Evolutionary conservation across 2,797 vertebrate species (phyloP).

Genomic region (Poecilia wingei): DNA sequence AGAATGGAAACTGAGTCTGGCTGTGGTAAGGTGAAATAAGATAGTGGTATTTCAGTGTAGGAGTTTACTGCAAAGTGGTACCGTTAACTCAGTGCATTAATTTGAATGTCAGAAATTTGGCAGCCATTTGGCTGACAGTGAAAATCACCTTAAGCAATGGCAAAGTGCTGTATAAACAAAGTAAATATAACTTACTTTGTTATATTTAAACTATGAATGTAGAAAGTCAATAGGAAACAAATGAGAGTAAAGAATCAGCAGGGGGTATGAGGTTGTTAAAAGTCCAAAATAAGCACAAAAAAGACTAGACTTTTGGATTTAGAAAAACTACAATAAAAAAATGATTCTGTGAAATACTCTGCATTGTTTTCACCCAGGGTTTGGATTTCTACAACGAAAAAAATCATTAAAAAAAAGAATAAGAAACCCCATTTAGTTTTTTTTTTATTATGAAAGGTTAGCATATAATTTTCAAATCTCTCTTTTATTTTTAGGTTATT

Average conservation of each 20-base stretch:
- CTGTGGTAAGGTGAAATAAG: background rate
- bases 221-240: background rate
- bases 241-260: background rate
- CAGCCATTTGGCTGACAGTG: background rate
- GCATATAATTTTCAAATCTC: background rate
- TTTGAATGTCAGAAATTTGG: background rate
- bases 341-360: background rate
- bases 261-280: background rate
- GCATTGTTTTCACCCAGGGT: background rate
- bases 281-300: background rate
- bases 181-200: background rate
- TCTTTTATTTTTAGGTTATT: background rate
- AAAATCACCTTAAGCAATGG: background rate
- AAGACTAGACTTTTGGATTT: background rate
- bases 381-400: background rate
- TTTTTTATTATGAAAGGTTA: background rate
- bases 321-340: background rate
- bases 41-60: background rate
- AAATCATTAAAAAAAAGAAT: background rate
- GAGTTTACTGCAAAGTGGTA: background rate
- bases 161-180: background rate
- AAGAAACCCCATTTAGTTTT: background rate
- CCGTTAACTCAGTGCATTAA: background rate
- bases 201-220: background rate
- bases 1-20: slow-evolving; percentile 1